A percentile compares a stretch with the other conserved stretches of the same genome.
These are phyloP conservation scores for Stegodyphus mimosarum DNA, from an alignment of 1,140 invertebrate species.

Conservation along the genomic window DNA sequence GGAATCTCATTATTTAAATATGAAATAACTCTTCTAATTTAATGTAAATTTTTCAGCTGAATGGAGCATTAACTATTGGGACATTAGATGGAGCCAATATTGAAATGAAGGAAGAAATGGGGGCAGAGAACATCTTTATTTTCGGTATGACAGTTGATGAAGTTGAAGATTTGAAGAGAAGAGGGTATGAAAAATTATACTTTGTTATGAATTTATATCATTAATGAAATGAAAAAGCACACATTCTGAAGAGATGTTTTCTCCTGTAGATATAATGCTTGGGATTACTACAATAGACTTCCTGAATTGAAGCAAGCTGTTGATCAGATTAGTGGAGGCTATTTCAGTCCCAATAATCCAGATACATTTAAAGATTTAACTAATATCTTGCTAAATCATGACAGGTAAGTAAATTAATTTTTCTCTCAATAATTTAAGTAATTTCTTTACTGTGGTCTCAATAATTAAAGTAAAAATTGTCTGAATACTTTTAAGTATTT, in stretches of 20 bases:
- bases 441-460: not conserved
- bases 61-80: constrained; percentile 97
- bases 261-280: constrained; percentile 81
- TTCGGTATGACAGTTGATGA: constrained; percentile 97
- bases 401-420: constrained; percentile 71
- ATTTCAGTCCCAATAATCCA: constrained; percentile 94
- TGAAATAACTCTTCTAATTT: too few relatives aligned
- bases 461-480: not conserved
- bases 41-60: constrained; percentile 72
- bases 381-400: constrained; percentile 92
- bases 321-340: constrained; percentile 96
- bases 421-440: not conserved
- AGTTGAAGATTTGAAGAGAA: constrained; percentile 82
- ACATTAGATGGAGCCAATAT: constrained; percentile 99
- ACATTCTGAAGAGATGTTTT: not conserved
- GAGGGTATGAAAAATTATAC: constrained; percentile 70
- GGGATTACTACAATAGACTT: constrained; percentile 91
- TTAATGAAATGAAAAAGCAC: not conserved
- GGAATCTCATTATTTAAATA: too few relatives aligned
- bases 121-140: constrained; percentile 97
- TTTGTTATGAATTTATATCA: not conserved
- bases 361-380: constrained; percentile 90
- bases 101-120: constrained; percentile 99
- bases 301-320: constrained; percentile 92
- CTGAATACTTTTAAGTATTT: not conserved